Conservation (phyloP, 2,113 vertebrate genomes). For the Panthera leo region DNA sequence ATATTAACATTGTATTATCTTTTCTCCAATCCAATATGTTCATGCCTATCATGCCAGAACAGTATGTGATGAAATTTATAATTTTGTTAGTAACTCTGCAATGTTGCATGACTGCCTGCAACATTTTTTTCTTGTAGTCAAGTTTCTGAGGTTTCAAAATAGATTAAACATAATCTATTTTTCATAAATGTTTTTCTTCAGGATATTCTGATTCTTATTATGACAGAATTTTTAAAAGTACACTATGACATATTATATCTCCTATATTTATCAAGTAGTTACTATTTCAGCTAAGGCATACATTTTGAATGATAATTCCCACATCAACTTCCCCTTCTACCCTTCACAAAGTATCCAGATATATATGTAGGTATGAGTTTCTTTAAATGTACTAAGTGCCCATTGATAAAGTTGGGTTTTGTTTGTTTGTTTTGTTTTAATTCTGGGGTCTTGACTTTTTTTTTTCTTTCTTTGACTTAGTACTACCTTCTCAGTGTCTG, state of each 20-base stretch:
- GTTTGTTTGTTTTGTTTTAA: background rate
- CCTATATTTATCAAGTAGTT: background rate
- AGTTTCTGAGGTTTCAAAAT: background rate
- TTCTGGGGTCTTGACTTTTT: background rate
- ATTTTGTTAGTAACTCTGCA: background rate
- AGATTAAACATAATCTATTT: conserved; percentile 30
- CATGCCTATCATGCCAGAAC: background rate
- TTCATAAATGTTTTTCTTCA: background rate
- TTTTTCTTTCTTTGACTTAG: background rate
- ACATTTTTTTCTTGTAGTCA: background rate
- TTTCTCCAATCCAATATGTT: background rate
- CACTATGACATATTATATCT: background rate
- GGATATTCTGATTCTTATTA: background rate
- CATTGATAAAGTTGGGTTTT: background rate
- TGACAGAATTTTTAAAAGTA: background rate
- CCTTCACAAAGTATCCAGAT: background rate
- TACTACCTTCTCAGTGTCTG: background rate
- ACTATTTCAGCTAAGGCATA: background rate
- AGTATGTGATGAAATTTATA: conserved; percentile 5
- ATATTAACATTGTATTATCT: background rate
- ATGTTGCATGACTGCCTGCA: background rate
- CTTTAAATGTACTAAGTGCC: background rate
- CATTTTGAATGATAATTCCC: background rate
- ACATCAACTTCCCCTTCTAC: background rate
- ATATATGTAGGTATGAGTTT: background rate